phyloP scores from a whole-genome alignment of 1,140 invertebrate genomes.

The Oppia nitens region DNA sequence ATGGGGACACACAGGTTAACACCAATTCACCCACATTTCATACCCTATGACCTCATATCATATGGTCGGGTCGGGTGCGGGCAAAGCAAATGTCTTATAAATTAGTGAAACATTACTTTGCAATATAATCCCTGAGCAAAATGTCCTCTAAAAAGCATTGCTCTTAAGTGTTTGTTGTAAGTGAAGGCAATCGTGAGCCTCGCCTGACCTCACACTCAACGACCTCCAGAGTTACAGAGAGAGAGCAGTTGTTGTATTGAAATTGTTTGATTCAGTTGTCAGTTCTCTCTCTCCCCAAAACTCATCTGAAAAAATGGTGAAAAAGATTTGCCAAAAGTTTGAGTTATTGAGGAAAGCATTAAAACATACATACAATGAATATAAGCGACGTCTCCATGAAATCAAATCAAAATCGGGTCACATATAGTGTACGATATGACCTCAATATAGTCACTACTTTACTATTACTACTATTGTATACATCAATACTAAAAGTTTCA shows the following conservation, averaged over 20 bases:
- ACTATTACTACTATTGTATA: too few species aligned
- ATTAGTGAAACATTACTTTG: neutral
- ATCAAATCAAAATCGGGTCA: neutral
- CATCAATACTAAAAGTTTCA: too few species aligned
- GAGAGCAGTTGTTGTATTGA: neutral
- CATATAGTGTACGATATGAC: neutral
- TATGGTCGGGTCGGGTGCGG: neutral
- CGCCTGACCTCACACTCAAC: neutral
- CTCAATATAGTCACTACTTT: too few species aligned
- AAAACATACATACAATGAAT: neutral
- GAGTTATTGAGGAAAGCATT: neutral
- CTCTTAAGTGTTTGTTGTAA: too few species aligned
- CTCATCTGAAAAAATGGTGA: neutral
- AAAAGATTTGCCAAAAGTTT: neutral
- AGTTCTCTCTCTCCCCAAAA: neutral
- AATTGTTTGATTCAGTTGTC: neutral
- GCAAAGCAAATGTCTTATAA: neutral
- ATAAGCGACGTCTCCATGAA: neutral
- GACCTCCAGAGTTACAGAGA: neutral
- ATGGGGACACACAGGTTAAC: too few species aligned
- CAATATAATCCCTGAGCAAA: neutral
- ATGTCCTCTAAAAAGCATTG: neutral
- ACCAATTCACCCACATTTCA: neutral
- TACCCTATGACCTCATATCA: neutral
- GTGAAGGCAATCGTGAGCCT: neutral